Percentiles rank a stretch among this genome's conserved stretches.
These are phyloP conservation scores for Melolontha melolontha DNA, from an alignment of 2,888 invertebrate genomes.

Conservation along the genomic window DNA sequence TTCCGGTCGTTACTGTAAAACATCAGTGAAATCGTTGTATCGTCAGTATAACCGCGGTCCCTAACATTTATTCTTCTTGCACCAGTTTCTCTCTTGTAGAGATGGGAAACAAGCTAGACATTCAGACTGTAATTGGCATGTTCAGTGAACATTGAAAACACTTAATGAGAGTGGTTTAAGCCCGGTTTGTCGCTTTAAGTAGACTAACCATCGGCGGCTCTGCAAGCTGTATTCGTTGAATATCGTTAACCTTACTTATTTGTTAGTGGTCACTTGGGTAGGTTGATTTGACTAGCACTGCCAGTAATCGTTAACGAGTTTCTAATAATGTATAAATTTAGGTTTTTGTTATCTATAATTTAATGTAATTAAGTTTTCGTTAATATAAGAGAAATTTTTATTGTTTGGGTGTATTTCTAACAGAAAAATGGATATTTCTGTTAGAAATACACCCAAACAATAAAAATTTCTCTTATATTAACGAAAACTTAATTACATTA, in stretches of 20 bases:
- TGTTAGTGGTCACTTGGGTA: not conserved
- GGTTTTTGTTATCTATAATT: too few relatives aligned
- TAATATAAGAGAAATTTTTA: too few relatives aligned
- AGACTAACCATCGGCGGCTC: slow-evolving; percentile 44
- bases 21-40: not conserved
- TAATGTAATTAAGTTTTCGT: too few relatives aligned
- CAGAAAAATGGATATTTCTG: too few relatives aligned
- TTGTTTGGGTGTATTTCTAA: too few relatives aligned
- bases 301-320: too few relatives aligned
- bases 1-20: slow-evolving; percentile 25
- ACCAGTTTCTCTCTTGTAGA: not conserved
- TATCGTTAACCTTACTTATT: slow-evolving; percentile 13
- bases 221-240: slow-evolving; percentile 29
- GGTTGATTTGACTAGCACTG: not conserved
- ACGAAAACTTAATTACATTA: too few relatives aligned
- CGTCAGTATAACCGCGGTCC: too few relatives aligned
- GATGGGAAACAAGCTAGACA: slow-evolving; percentile 12
- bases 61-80: not conserved
- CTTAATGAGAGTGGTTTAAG: slow-evolving; percentile 38
- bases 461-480: too few relatives aligned
- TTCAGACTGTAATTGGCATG: slow-evolving; percentile 38
- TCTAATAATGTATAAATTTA: too few relatives aligned
- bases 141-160: slow-evolving; percentile 30
- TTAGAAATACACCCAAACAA: too few relatives aligned
- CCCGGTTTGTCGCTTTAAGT: slow-evolving; percentile 47